A percentile compares a stretch with the other conserved stretches of the same genome.
These are phyloP conservation scores for Temnothorax ravouxi DNA, from an alignment of 2,888 invertebrate genomes.

Conservation along the genomic window DNA sequence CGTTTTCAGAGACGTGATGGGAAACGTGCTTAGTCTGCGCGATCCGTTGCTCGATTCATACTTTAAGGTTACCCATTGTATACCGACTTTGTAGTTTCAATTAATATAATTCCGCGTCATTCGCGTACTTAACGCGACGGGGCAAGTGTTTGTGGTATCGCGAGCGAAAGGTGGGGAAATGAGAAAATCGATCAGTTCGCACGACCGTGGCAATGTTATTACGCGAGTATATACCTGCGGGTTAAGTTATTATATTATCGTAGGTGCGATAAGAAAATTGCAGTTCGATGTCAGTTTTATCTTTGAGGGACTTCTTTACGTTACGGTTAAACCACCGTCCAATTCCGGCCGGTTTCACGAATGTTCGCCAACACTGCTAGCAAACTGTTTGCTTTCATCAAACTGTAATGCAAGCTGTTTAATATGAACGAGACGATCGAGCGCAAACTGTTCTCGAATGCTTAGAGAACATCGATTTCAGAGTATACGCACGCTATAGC, in stretches of 20 bases:
- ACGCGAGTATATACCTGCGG: background rate
- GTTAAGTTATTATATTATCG: constrained; percentile 2
- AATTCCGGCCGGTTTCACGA: background rate
- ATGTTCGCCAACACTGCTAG: background rate
- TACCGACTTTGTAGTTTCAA: background rate
- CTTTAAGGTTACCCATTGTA: constrained; percentile 9
- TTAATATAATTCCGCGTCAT: background rate
- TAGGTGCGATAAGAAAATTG: constrained; percentile 46
- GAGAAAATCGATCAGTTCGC: constrained; percentile 18
- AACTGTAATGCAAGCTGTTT: constrained; percentile 41
- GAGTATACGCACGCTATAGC: background rate
- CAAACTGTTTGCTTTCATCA: constrained; percentile 37
- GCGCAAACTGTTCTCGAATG: constrained; percentile 15
- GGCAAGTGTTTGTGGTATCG: background rate
- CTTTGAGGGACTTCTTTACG: constrained; percentile 22
- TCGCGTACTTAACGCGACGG: background rate
- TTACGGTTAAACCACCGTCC: constrained; percentile 3
- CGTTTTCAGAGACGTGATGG: constrained; percentile 35
- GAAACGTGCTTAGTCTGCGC: constrained; percentile 8
- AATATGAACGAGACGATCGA: constrained; percentile 42
- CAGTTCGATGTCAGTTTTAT: constrained; percentile 18
- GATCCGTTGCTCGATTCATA: constrained; percentile 7
- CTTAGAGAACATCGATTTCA: constrained; percentile 9
- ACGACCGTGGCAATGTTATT: background rate
- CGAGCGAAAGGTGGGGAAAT: background rate